A percentile compares a stretch with the other conserved stretches of the same genome.
phyloP scores from a whole-genome alignment of 2,888 invertebrate genomes.

The Dichetophora obliterata region DNA sequence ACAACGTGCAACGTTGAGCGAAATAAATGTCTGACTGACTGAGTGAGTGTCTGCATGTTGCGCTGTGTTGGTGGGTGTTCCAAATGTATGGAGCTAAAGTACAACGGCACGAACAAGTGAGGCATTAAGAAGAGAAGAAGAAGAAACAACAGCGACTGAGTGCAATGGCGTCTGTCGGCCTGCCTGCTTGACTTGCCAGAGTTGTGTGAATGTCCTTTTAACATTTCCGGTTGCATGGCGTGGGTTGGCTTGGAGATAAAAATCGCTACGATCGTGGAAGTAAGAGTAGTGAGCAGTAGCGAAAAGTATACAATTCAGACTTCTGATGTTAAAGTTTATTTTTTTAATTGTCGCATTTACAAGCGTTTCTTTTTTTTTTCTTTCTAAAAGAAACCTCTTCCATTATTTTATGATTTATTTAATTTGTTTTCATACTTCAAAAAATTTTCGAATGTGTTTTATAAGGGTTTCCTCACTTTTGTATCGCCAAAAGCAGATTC shows the following conservation, averaged over 20 bases:
- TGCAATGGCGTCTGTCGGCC: constrained; percentile 63
- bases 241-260: not conserved
- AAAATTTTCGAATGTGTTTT: no score
- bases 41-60: constrained; percentile 13
- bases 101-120: no score
- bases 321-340: not conserved
- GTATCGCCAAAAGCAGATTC: not conserved
- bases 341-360: no score
- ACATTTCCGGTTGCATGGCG: constrained; percentile 60
- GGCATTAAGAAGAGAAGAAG: no score
- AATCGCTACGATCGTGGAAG: not conserved
- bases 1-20: constrained; percentile 14
- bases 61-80: constrained; percentile 8
- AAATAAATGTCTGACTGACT: not conserved
- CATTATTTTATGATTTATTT: no score
- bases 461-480: no score
- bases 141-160: constrained; percentile 49
- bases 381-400: no score
- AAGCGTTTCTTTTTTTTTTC: no score
- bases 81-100: no score
- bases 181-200: constrained; percentile 50
- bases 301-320: not conserved
- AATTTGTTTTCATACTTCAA: no score
- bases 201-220: constrained; percentile 62
- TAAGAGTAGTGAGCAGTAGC: not conserved